Evolutionary conservation across 2,888 invertebrate species (phyloP).

Genomic region (Synanthedon tipuliformis): DNA sequence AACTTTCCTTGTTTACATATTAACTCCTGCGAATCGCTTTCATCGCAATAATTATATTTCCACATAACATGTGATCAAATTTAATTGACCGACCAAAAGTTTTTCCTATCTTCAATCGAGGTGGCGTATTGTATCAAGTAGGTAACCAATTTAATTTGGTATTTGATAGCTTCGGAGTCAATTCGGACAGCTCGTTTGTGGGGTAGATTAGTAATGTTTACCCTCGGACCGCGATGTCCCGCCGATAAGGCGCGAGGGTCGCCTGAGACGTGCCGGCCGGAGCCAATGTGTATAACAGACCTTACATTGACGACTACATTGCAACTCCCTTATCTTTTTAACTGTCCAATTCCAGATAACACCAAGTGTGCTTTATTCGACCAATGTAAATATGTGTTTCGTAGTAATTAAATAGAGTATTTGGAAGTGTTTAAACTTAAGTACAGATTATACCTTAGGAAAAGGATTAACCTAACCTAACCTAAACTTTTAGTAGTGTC

Average conservation of each 20-base stretch:
- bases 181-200: slow-evolving; percentile 55
- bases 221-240: slow-evolving; percentile 53
- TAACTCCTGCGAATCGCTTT: slow-evolving; percentile 5
- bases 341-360: slow-evolving; percentile 20
- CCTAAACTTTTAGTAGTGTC: no score
- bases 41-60: slow-evolving; percentile 3
- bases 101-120: slow-evolving; percentile 13
- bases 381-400: not conserved
- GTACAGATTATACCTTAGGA: no score
- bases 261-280: slow-evolving; percentile 6
- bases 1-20: slow-evolving; percentile 25
- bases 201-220: slow-evolving; percentile 52
- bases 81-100: not conserved
- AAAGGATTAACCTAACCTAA: no score
- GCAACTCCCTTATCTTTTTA: slow-evolving; percentile 29
- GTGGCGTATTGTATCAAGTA: slow-evolving; percentile 9
- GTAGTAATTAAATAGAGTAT: not conserved
- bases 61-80: not conserved
- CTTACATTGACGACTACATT: slow-evolving; percentile 50
- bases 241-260: slow-evolving; percentile 44
- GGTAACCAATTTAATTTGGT: slow-evolving; percentile 52
- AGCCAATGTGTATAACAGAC: slow-evolving; percentile 31
- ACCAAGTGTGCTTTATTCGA: not conserved
- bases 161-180: slow-evolving; percentile 54
- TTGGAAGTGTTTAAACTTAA: no score